A percentile compares a stretch with the other conserved stretches of the same genome.
phyloP scores from a whole-genome alignment of 2,113 vertebrate genomes.

The Hydrochoerus hydrochaeris region DNA sequence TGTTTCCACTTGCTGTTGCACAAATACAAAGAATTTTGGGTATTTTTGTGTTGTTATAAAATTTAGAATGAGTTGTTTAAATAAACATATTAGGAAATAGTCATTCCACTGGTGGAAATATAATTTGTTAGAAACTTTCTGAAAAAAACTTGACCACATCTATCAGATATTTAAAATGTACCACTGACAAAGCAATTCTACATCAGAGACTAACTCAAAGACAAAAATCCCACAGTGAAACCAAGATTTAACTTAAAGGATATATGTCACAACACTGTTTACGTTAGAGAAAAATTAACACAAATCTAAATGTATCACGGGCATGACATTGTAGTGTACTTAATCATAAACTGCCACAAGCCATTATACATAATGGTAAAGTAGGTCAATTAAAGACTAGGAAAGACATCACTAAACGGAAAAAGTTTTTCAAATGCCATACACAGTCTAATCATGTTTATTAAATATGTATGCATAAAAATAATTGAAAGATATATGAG shows the following conservation, averaged over 20 bases:
- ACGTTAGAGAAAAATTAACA: slow-evolving; percentile 15
- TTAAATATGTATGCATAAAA: not conserved
- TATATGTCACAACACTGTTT: not conserved
- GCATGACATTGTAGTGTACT: not conserved
- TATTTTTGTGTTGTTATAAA: not conserved
- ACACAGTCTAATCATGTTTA: not conserved
- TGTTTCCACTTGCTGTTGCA: not conserved
- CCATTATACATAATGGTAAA: not conserved
- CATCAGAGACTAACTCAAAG: not conserved
- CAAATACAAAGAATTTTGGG: not conserved
- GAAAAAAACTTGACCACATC: not conserved
- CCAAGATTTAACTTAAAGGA: not conserved
- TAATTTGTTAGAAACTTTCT: slow-evolving; percentile 19
- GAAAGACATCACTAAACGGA: slow-evolving; percentile 3
- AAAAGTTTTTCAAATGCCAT: slow-evolving; percentile 2
- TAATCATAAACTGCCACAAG: not conserved
- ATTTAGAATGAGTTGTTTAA: slow-evolving; percentile 27
- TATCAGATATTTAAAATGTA: not conserved
- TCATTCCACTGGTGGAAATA: not conserved
- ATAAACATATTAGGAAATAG: not conserved
- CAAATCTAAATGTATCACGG: not conserved
- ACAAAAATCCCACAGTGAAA: not conserved
- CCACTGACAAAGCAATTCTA: not conserved
- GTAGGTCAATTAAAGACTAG: not conserved
- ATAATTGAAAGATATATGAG: not conserved